These are phyloP conservation scores for Cichladusa arquata DNA, from an alignment of 2,113 vertebrate genomes.

Conservation along the genomic window DNA sequence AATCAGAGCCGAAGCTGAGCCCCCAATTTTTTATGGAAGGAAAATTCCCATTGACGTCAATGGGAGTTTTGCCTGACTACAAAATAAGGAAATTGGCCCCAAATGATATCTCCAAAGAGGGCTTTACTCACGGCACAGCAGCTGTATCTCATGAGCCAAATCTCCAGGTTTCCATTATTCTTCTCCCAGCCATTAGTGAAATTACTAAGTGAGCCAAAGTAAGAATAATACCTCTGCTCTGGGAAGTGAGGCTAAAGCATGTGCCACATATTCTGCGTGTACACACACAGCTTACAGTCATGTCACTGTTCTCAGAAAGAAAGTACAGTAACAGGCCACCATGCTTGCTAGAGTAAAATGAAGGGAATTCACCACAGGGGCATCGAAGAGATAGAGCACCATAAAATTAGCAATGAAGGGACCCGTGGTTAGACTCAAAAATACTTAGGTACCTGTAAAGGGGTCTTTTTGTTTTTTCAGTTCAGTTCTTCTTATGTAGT, in stretches of 20 bases:
- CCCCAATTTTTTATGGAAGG: background rate
- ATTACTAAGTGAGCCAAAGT: background rate
- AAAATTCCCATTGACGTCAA: conserved; percentile 52
- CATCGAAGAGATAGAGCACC: background rate
- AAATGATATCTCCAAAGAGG: conserved; percentile 25
- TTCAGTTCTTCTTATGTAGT: background rate
- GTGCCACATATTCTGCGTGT: background rate
- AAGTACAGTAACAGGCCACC: background rate
- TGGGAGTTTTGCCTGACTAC: conserved; percentile 30
- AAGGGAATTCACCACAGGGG: background rate
- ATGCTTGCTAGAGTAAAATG: background rate
- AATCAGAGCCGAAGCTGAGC: background rate
- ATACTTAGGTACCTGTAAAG: background rate
- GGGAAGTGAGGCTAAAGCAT: conserved; percentile 3
- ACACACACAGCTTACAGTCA: background rate
- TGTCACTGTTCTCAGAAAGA: background rate
- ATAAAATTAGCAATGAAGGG: background rate
- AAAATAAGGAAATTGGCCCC: conserved; percentile 31
- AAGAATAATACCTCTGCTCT: conserved; percentile 4
- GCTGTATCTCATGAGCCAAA: conserved; percentile 25
- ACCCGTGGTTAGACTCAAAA: background rate
- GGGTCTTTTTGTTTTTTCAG: background rate
- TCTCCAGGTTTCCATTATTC: conserved; percentile 35
- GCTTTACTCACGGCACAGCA: background rate
- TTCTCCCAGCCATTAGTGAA: background rate